Percentiles rank a stretch among this genome's conserved stretches.
Conservation (phyloP, 2,113 vertebrate genomes). For the Sardina pilchardus region DNA sequence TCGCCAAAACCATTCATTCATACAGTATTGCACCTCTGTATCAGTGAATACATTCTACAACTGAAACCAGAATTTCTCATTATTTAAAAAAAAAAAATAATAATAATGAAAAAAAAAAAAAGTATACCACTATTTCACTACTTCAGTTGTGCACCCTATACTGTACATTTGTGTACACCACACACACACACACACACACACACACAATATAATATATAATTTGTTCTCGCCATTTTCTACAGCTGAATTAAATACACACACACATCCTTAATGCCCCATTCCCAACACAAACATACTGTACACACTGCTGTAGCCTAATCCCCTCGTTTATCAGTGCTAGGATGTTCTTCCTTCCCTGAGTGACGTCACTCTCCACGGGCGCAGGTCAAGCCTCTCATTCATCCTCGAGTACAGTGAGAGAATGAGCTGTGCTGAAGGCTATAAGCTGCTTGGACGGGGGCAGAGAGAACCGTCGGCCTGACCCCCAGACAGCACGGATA, state of each 20-base stretch:
- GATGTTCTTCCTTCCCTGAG: conserved; percentile 59
- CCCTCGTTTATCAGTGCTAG: conserved; percentile 59
- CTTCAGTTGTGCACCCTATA: too few species aligned
- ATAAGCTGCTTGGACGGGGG: not conserved
- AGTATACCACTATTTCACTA: too few species aligned
- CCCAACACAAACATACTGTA: not conserved
- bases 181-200: not conserved
- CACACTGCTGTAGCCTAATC: conserved; percentile 53
- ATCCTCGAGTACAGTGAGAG: not conserved
- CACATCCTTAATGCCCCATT: not conserved
- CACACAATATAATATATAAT: not conserved
- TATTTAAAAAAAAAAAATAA: too few species aligned
- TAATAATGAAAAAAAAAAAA: too few species aligned
- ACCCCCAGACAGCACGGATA: not conserved
- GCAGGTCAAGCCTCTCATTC: not conserved
- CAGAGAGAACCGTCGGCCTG: not conserved
- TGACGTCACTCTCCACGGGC: conserved; percentile 53
- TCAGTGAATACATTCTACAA: not conserved
- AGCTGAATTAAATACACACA: not conserved
- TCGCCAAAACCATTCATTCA: not conserved
- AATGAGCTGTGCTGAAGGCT: not conserved
- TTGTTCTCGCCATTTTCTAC: too few species aligned
- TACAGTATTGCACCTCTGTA: not conserved
- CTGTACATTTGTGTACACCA: not conserved
- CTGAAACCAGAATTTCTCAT: not conserved